Percentiles rank a stretch among this genome's conserved stretches.
These are phyloP conservation scores for Platynereis dumerilii DNA, from an alignment of 2,888 invertebrate species.

Conservation along the genomic window DNA sequence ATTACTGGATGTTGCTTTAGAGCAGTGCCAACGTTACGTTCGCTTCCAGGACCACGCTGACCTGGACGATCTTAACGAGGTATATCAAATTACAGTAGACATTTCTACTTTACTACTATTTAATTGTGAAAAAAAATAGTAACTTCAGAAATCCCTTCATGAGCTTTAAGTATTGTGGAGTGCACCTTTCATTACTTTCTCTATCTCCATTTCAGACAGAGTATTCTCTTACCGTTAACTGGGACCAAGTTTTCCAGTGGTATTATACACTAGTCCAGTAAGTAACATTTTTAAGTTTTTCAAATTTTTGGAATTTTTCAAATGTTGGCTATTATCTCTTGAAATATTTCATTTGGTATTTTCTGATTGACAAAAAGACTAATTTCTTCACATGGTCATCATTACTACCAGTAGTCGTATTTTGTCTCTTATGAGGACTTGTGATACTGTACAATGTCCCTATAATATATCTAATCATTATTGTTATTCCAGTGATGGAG, in stretches of 20 bases:
- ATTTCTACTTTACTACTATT: constrained; percentile 3
- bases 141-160: constrained; percentile 1
- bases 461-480: no score
- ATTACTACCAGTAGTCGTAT: no score
- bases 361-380: no score
- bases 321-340: no score
- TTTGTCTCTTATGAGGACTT: no score
- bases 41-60: constrained; percentile 71
- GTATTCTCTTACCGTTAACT: constrained; percentile 82
- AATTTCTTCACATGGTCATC: no score
- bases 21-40: constrained; percentile 75
- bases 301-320: no score
- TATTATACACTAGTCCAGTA: constrained; percentile 73
- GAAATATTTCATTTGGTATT: no score
- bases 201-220: constrained; percentile 35
- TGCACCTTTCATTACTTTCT: no score
- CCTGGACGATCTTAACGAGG: constrained; percentile 68
- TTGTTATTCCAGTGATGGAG: constrained; percentile 48
- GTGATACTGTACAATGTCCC: no score
- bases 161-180: no score
- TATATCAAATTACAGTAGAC: constrained; percentile 10
- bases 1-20: constrained; percentile 57
- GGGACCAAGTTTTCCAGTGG: constrained; percentile 83
- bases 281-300: constrained; percentile 46
- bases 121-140: not conserved